Percentiles rank a stretch among this genome's conserved stretches.
Conservation (phyloP, 2,113 vertebrate genomes). For the Phrynosoma platyrhinos region DNA sequence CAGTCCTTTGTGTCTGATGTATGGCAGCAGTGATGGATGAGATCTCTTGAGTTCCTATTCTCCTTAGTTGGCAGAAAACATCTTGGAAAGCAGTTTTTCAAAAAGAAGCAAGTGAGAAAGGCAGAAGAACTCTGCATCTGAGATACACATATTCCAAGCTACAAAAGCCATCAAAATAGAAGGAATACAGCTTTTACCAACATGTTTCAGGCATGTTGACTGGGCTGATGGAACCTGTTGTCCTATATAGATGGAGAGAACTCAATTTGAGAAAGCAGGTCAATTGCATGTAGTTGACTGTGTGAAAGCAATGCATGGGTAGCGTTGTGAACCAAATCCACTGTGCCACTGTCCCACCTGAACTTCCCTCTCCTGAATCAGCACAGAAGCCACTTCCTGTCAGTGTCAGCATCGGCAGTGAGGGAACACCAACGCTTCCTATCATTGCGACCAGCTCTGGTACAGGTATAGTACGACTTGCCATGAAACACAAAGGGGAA, state of each 20-base stretch:
- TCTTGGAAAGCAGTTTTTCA: neutral
- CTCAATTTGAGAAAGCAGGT: too few relatives aligned
- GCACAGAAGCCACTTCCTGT: slow-evolving; percentile 16
- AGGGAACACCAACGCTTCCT: slow-evolving; percentile 14
- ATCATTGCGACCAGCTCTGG: neutral
- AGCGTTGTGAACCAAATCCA: neutral
- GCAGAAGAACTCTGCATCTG: neutral
- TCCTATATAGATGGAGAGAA: too few relatives aligned
- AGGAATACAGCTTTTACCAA: neutral
- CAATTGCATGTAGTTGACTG: neutral
- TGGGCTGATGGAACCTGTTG: too few relatives aligned
- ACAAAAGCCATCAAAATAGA: neutral
- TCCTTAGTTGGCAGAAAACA: neutral
- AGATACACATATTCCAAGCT: neutral
- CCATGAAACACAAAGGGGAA: slow-evolving; percentile 28
- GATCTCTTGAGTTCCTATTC: neutral
- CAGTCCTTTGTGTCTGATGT: too few relatives aligned
- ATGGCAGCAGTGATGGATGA: too few relatives aligned
- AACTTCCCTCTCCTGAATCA: neutral
- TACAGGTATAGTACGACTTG: slow-evolving; percentile 14
- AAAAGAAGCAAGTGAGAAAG: neutral
- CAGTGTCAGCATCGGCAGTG: neutral
- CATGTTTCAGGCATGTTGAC: too few relatives aligned
- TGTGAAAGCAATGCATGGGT: neutral
- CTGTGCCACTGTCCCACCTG: neutral